Evolutionary conservation across 2,888 invertebrate species (phyloP), one percentile per base, ranked within the genome.

Genomic region (Fragum whitleyi): DNA sequence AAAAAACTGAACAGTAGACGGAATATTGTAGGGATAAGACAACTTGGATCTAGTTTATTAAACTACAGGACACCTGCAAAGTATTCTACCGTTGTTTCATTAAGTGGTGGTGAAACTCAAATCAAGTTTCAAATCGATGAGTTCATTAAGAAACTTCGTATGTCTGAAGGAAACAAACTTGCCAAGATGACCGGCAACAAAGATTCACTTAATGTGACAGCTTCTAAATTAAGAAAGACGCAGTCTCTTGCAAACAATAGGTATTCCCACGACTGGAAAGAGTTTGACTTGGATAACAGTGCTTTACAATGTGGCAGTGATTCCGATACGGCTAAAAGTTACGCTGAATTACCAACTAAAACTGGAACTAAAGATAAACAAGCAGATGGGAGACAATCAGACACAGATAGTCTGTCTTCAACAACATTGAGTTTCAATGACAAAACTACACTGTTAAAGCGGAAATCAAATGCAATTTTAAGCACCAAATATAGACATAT

Each of bases 401-500:
- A 67, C n/a, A 67, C 53, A 16, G 39, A 36, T 21, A 62, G 51
- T 32, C 68, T 68, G 19, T 73, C 23, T 2, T 65, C 65, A 23
- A 65, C 65, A 1, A 65, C 65, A 21, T n/a, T 47, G 47, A 14
- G 14, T 47, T 26, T 65, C 5, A 42, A 65, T 9, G 23, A 5
- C 39, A 65, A 32, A 36, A 1, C 2, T 1, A 72, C 7, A 42
- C 61, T 67, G 65, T 55, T 70, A 23, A 39, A 74, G 9, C 71
- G 74, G 9, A 77, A 67, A 68, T 71, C 77, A 7, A 77, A 62
- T 11, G 81, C 71, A 19, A 67, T 72, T 23, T 68, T 81, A 11
- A 67, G 71, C 21, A 81, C 81, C 16, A 81, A 81, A 68, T 81
- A 81, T 51, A 77, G 77, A 59, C 81, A 81, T 74, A 81, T 81